These are phyloP conservation scores for Acanthurus tractus DNA, from an alignment of 2,797 vertebrate species.

Conservation along the genomic window DNA sequence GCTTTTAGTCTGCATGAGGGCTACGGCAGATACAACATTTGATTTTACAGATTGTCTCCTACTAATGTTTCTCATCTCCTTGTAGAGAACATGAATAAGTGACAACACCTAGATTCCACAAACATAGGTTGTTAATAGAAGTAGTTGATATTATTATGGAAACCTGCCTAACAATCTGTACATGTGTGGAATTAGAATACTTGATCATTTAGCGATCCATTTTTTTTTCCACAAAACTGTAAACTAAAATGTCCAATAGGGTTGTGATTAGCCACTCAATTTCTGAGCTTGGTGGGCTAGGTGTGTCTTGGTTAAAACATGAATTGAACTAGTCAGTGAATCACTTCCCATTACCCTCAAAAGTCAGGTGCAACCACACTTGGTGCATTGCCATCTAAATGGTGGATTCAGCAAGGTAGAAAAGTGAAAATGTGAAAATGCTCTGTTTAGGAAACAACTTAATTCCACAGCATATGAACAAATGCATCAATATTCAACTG, in stretches of 20 bases:
- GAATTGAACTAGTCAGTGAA: too few species aligned
- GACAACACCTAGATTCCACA: constrained; percentile 8
- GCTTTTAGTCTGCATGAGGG: constrained; percentile 16
- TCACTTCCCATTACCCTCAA: too few species aligned
- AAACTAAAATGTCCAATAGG: neutral
- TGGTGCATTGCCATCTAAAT: too few species aligned
- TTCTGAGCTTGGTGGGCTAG: too few species aligned
- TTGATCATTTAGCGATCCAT: neutral
- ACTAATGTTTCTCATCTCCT: constrained; percentile 12
- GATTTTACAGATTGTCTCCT: neutral
- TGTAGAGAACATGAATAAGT: neutral
- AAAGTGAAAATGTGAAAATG: too few species aligned
- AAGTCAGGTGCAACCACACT: too few species aligned
- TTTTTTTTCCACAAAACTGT: neutral
- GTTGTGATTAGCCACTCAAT: too few species aligned
- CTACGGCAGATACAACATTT: constrained; percentile 9
- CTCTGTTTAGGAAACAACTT: too few species aligned
- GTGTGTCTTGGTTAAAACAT: too few species aligned
- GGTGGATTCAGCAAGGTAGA: too few species aligned
- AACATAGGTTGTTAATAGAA: constrained; percentile 14
- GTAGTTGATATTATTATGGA: neutral
- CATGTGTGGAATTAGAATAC: neutral
- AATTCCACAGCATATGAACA: too few species aligned
- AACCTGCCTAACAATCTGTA: neutral
- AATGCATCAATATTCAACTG: too few species aligned